Base-by-base conservation (phyloP, 2,113 vertebrate genomes). In the Cairina moschata region DNA sequence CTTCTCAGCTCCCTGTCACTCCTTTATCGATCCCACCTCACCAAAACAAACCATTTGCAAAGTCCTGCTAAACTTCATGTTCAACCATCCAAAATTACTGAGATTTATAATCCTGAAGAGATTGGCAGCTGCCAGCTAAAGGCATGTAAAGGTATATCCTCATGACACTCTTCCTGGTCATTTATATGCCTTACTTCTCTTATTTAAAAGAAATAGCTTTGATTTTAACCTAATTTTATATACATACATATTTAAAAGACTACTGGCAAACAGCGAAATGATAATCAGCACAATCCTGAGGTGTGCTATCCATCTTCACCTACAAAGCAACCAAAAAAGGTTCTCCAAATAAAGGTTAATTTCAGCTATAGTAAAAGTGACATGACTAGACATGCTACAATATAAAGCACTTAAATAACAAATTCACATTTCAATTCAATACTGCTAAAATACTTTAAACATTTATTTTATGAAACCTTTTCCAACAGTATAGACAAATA, bases 401-500 rank as follows among this genome's bases (percentile, higher is more conserved):
- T 83, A 52, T 44, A 80, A 90, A 83, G 85, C 88, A 88, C 80
- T 68, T 34, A 92, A 96, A 93, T 74, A 58, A 88, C 78, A 89
- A 59, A 90, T 54, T n/a, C 54, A 89, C 75, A 79, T 85, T 92
- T 96, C 68, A 46, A 71, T 94, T 91, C 56, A 84, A 89, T 66
- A 92, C 72, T 89, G 74, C 89, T 95, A 90, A 87, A 95, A 90
- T 71, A 80, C 50, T 95, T 81, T n/a, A 83, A 54, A 92, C 68
- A 81, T 55, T 91, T 67, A 42, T 54, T 97, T 86, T 93, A 95
- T 71, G 62, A 96, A 93, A 96, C 96, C 96, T 97, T 98, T 98
- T 97, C 96, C 97, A 97, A 97, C 97, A 98, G 97, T 95, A 96
- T 93, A 94, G 95, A 97, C 97, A 97, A 96, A 97, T 97, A 98